These are phyloP conservation scores for Entomyzon cyanotis DNA, from an alignment of 2,113 vertebrate species.

Conservation along the genomic window DNA sequence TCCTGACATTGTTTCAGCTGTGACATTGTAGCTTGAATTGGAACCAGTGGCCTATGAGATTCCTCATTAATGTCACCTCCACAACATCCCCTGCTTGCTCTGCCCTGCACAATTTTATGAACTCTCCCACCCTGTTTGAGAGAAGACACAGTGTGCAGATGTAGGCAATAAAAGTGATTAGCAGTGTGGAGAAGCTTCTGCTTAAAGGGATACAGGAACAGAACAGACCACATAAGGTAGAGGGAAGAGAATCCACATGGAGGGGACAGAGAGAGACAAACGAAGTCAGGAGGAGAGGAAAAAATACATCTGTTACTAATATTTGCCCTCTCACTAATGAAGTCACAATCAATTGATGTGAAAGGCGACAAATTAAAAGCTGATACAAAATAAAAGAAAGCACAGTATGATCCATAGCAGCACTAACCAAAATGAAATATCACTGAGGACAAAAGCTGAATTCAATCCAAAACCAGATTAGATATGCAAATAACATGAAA, in stretches of 20 bases:
- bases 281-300: neutral
- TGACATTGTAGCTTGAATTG: constrained; percentile 2
- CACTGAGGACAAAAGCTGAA: constrained; percentile 7
- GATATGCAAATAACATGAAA: constrained; percentile 43
- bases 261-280: neutral
- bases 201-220: neutral
- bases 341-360: constrained; percentile 3
- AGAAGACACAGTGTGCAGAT: neutral
- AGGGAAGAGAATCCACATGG: neutral
- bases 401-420: neutral
- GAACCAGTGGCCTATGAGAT: constrained; percentile 34
- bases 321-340: constrained; percentile 32
- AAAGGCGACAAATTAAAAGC: constrained; percentile 14
- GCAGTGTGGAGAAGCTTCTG: neutral
- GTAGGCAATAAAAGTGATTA: neutral
- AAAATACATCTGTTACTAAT: neutral
- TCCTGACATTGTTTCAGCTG: constrained; percentile 51
- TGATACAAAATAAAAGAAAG: neutral
- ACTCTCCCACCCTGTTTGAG: neutral
- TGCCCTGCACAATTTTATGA: neutral
- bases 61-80: constrained; percentile 13
- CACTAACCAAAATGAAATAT: constrained; percentile 22
- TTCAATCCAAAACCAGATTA: constrained; percentile 41
- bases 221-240: neutral
- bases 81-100: neutral